Evolutionary conservation across 1,140 invertebrate species (phyloP).

Genomic region (Trichoplusia ni): DNA sequence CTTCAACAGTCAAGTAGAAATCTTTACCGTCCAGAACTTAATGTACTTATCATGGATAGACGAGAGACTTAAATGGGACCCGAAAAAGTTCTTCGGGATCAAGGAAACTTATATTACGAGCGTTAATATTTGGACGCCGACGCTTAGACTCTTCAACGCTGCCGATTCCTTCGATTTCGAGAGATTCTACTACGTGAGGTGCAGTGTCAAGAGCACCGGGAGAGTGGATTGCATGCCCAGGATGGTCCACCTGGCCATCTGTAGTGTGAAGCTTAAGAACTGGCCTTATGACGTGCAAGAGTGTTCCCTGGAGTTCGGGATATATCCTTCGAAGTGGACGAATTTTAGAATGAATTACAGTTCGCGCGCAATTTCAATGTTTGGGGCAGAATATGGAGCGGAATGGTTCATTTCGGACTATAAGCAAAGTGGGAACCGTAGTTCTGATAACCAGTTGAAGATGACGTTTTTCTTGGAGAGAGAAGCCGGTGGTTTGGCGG

Average conservation of each 20-base stretch:
- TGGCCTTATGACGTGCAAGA: slow-evolving; percentile 37
- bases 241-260: slow-evolving; percentile 8
- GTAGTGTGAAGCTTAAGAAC: slow-evolving; percentile 18
- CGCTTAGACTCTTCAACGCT: slow-evolving; percentile 10
- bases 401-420: slow-evolving; percentile 31
- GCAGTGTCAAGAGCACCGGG: background rate
- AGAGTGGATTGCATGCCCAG: slow-evolving; percentile 2
- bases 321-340: background rate
- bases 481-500: slow-evolving; percentile 39
- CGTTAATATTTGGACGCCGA: slow-evolving; percentile 26
- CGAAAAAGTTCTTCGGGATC: slow-evolving; percentile 20
- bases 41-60: slow-evolving; percentile 25
- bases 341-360: background rate
- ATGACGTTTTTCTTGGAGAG: slow-evolving; percentile 48
- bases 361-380: slow-evolving; percentile 9
- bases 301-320: slow-evolving; percentile 24
- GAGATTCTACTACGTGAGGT: background rate
- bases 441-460: slow-evolving; percentile 27
- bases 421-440: slow-evolving; percentile 23
- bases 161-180: background rate
- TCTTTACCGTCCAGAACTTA: slow-evolving; percentile 7
- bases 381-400: slow-evolving; percentile 21
- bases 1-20: slow-evolving; percentile 16
- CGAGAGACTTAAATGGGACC: slow-evolving; percentile 28
- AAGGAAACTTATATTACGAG: background rate